Evolutionary conservation across 53 echinoderm and acorn worm species (phyloP), one percentile per base, ranked within the genome.

Genomic region (Echinometra lucunter): DNA sequence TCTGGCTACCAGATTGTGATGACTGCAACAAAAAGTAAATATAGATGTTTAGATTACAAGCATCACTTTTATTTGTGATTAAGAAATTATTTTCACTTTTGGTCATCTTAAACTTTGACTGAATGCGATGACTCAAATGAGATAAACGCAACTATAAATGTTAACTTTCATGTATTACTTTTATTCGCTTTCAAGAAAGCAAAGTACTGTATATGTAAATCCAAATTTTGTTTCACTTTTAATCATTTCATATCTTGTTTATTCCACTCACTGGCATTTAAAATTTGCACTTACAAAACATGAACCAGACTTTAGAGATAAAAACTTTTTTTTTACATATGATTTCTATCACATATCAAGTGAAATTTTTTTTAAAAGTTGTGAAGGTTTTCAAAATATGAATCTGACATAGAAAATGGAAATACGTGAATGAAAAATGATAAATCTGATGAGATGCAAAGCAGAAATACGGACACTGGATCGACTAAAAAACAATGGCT

Each of bases 1-100:
- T 94, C 85, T 83, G 94, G 45, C 94, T 94, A 44, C 94, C 94
- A 37, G 94, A 94, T 83, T 83, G 83, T 83, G 94, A 94, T 28
- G 94, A 94, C 94, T 94, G 94, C 2, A 94, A 85, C 28, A 49
- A 91, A 44, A 66, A 21, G 45, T 6, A 90, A 90, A 66, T 1
- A 57, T 2, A 53, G 18, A 88, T n/a, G 55, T 88, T 44, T 44
- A 44, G 21, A 6, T 44, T 44, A 19, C 35, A 7, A 18, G 15
- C 32, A 63, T 1, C 21, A 63, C 63, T 63, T 18, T 63, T 15
- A 63, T 15, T 21, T 63, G 63, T 23, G 53, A 19, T 69, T 13
- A n/a, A n/a, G 32, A 34, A 32, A 69, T 30, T 34, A 69, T 69
- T 69, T 69, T 69, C 69, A 34, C 34, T 69, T 34, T 69, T 69